phyloP scores from a whole-genome alignment of 2,888 invertebrate genomes.

The Troides oblongomaculatus region DNA sequence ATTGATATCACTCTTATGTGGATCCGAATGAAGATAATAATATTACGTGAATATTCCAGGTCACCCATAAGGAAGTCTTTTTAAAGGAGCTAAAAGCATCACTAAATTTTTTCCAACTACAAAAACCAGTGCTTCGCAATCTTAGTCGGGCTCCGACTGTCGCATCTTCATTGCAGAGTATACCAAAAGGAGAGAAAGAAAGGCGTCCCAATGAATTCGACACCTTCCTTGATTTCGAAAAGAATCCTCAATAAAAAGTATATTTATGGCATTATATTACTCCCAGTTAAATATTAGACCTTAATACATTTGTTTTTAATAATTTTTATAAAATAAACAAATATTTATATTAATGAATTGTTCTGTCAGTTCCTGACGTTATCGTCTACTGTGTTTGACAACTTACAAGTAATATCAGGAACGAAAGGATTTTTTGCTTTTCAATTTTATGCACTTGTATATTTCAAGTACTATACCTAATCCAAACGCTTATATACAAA shows the following conservation, averaged over 20 bases:
- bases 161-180: conserved; percentile 41
- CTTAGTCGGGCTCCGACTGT: conserved; percentile 66
- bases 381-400: not conserved
- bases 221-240: conserved; percentile 65
- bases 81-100: conserved; percentile 73
- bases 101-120: conserved; percentile 66
- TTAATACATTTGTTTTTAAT: no score
- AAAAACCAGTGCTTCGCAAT: conserved; percentile 68
- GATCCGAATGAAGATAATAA: not conserved
- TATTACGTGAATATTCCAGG: conserved; percentile 53
- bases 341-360: not conserved
- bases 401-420: not conserved
- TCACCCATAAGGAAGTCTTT: conserved; percentile 77
- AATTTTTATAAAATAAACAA: no score
- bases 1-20: no score
- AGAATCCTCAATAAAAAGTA: conserved; percentile 42
- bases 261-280: no score
- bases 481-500: no score
- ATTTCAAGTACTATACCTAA: not conserved
- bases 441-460: not conserved
- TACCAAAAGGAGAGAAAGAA: conserved; percentile 33
- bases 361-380: not conserved
- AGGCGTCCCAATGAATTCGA: conserved; percentile 46
- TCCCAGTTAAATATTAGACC: no score
- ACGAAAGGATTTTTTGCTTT: not conserved